Evolutionary conservation across 1,140 invertebrate species (phyloP), one percentile per base, ranked within the genome.

Genomic region (Monomorium pharaonis): DNA sequence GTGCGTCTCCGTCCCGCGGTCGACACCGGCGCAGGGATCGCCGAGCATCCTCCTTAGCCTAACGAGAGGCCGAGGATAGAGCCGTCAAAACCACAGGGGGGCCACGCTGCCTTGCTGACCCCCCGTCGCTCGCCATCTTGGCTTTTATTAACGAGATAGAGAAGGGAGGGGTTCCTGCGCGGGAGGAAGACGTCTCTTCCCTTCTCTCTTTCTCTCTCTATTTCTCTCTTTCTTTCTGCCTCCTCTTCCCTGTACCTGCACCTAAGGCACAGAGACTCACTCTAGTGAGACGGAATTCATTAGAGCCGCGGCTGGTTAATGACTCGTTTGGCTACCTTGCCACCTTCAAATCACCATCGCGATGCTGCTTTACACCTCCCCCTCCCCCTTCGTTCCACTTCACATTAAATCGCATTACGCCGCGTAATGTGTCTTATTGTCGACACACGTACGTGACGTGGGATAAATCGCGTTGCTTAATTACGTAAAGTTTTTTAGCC

Each of bases 41-140:
- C 72, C 62, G 54, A n/a, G 83, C 63, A 84, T 91, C 86, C 42
- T 84, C 75, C 51, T 84, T 83, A 85, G 67, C 86, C 90, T 92
- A 95, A 94, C 93, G 94, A 93, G 78, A 42, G 62, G 44, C 5
- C 91, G 91, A 92, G 78, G 94, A 95, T 95, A 95, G 94, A 95
- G 94, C 94, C 94, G 94, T 95, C 95, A 95, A 94, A 95, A 91
- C 95, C 93, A 86, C 94, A 92, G 95, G 94, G 92, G 95, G 94
- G 89, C 93, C 86, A 76, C 91, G 92, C 84, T 92, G 90, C 91
- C 92, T 92, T 89, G 88, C 88, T 72, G 94, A 94, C 93, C 94
- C 94, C 94, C 95, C 81, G 94, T 92, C 93, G 94, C 74, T 91
- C 91, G 93, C 93, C 94, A 95, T 94, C 94, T 94, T 94, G 92